Base-by-base conservation (phyloP, 2,113 vertebrate genomes). In the Erpornis zantholeuca region DNA sequence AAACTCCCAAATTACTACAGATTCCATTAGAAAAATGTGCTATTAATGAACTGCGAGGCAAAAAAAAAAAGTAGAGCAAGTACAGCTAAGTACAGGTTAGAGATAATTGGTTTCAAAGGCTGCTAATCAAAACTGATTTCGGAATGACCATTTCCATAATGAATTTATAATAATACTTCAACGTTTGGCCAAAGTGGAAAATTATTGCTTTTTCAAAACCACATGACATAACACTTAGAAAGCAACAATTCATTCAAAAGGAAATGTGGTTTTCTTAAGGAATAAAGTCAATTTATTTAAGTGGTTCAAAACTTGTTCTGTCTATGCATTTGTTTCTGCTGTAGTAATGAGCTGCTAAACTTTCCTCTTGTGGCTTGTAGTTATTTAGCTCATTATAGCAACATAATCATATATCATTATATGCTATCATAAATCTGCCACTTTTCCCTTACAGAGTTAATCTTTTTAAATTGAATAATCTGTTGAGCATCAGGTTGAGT, bases 281-380 rank as follows among this genome's bases (percentile, higher is more conserved):
- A 96, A 97, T 96, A 96, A 96, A 96, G 89, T 96, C 77, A 88
- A 85, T 95, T 96, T 94, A 96, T 95, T 91, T 94, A 95, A 96
- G 94, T 90, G 95, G 91, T 94, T 96, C 94, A 95, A 92, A 96
- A 96, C 88, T 96, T 85, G 54, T 96, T 94, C 92, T 96, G 88
- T 95, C 94, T 97, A 77, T 95, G 94, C 96, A 89, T 97, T 97
- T 97, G 93, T 96, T 97, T 96, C 93, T 96, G 95, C 92, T 60
- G 24, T 79, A 91, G 87, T 97, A 97, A 97, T 92, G 90, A 96
- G 92, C 94, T 97, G 93, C 93, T 96, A 97, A 97, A 95, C 90
- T 94, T 96, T 95, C 92, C 95, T 93, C 95, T 96, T 95, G 96
- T 95, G 88, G 94, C 94, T 96, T 96, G 91, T 93, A 92, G 86